Percentiles rank a stretch among this genome's conserved stretches.
phyloP scores from a whole-genome alignment of 2,888 invertebrate genomes.

The Lycophotia porphyrea region DNA sequence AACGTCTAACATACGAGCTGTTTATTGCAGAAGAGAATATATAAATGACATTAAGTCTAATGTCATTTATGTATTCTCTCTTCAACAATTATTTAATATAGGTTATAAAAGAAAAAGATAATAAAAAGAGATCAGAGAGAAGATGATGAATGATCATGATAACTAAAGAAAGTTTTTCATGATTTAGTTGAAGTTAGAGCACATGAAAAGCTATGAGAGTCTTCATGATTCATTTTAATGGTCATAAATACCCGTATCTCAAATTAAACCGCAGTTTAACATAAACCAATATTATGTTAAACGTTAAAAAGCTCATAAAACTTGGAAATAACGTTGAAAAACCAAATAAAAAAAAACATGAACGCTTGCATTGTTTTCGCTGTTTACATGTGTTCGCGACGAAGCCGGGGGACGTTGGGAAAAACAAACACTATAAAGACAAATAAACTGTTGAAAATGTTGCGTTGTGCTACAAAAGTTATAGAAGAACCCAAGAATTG shows the following conservation, averaged over 20 bases:
- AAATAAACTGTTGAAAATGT: slow-evolving; percentile 59
- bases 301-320: slow-evolving; percentile 59
- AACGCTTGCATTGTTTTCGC: slow-evolving; percentile 54
- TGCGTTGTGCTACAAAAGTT: slow-evolving; percentile 33
- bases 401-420: slow-evolving; percentile 42
- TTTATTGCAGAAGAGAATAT: too few species aligned
- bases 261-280: slow-evolving; percentile 24
- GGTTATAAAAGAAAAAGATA: neutral
- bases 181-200: neutral
- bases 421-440: slow-evolving; percentile 60
- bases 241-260: slow-evolving; percentile 1
- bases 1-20: too few species aligned
- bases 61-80: slow-evolving; percentile 4
- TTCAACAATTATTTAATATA: neutral
- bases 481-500: slow-evolving; percentile 22
- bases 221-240: neutral
- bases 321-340: slow-evolving; percentile 36
- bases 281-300: slow-evolving; percentile 44
- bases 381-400: slow-evolving; percentile 61
- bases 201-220: neutral
- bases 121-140: neutral
- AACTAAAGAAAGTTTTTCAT: neutral
- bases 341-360: slow-evolving; percentile 42
- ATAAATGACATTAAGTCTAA: slow-evolving; percentile 75
- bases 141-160: neutral